phyloP scores from a whole-genome alignment of 1,140 invertebrate species.

The Drosophila sproati region DNA sequence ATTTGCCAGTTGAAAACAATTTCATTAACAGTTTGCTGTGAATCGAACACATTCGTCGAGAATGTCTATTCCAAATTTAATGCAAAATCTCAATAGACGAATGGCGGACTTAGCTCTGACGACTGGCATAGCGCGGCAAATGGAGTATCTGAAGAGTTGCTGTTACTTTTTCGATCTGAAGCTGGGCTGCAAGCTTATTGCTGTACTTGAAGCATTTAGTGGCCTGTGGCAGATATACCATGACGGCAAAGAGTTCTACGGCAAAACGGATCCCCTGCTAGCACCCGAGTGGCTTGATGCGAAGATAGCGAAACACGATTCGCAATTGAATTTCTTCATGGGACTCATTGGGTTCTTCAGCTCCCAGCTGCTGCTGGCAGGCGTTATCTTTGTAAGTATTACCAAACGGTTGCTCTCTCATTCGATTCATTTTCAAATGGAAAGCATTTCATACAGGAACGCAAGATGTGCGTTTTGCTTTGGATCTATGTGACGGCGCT shows the following conservation, averaged over 20 bases:
- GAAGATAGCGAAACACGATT: background rate
- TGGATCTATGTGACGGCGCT: slow-evolving; percentile 33
- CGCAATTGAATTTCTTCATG: background rate
- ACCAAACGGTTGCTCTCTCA: too few relatives aligned
- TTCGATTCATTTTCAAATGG: background rate
- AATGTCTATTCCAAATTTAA: slow-evolving; percentile 37
- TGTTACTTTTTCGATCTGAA: slow-evolving; percentile 42
- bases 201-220: slow-evolving; percentile 22
- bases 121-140: background rate
- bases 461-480: slow-evolving; percentile 37
- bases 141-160: slow-evolving; percentile 32
- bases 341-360: slow-evolving; percentile 2
- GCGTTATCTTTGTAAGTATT: slow-evolving; percentile 41
- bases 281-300: background rate
- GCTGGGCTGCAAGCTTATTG: slow-evolving; percentile 57
- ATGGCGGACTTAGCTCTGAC: background rate
- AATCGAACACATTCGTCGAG: slow-evolving; percentile 2
- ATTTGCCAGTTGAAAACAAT: background rate
- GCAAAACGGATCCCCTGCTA: background rate
- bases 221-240: slow-evolving; percentile 23
- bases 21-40: slow-evolving; percentile 2
- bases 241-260: background rate
- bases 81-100: background rate
- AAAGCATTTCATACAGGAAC: slow-evolving; percentile 10
- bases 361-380: slow-evolving; percentile 14